Percentiles rank a stretch among this genome's conserved stretches.
Conservation (phyloP, 2,113 vertebrate species). For the Sphyrna mokarran region DNA sequence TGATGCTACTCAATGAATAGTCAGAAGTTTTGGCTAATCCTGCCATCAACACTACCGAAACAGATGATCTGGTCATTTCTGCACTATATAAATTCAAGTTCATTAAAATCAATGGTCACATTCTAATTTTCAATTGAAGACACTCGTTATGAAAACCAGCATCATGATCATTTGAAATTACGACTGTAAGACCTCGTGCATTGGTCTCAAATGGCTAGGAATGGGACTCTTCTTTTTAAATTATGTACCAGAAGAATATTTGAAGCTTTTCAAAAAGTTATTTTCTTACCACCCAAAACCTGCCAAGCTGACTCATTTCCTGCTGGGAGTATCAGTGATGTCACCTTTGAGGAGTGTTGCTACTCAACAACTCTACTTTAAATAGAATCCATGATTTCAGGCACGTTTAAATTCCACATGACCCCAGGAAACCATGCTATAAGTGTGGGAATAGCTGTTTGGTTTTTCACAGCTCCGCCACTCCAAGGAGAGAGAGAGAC, state of each 20-base stretch:
- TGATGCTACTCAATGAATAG: background rate
- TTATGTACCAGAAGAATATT: background rate
- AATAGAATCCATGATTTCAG: background rate
- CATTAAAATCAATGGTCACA: background rate
- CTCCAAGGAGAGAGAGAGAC: background rate
- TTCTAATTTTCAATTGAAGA: background rate
- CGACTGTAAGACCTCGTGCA: background rate
- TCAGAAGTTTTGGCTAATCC: background rate
- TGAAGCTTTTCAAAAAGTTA: background rate
- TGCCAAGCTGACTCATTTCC: background rate
- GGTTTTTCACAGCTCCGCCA: background rate
- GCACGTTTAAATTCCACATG: background rate
- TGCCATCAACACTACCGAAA: background rate
- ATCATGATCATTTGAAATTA: background rate
- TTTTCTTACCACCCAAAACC: background rate
- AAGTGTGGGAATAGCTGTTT: background rate
- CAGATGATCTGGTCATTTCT: background rate
- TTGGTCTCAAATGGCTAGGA: background rate
- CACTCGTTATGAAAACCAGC: background rate
- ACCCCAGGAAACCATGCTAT: background rate
- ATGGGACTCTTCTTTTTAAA: background rate
- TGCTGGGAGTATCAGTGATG: background rate
- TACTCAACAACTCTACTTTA: background rate
- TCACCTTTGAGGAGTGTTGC: background rate
- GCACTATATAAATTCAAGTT: background rate